phyloP scores from a whole-genome alignment of 2,888 invertebrate genomes.

The Tipula helvola region DNA sequence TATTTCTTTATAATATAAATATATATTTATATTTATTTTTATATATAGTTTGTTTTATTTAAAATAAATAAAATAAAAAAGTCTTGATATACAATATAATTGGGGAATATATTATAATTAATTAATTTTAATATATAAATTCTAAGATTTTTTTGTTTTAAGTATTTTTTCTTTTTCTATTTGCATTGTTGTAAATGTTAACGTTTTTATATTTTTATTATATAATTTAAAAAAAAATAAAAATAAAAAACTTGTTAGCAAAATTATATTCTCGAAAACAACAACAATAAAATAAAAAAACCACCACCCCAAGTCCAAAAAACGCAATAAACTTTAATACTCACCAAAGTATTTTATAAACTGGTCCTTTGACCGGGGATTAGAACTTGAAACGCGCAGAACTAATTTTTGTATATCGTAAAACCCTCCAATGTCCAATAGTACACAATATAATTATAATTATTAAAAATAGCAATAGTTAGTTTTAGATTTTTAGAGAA shows the following conservation, averaged over 20 bases:
- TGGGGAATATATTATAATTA: neutral
- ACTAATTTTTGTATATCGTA: neutral
- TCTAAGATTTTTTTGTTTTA: neutral
- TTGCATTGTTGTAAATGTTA: constrained; percentile 4
- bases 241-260: neutral
- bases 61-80: neutral
- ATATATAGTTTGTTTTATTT: neutral
- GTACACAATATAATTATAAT: neutral
- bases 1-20: neutral
- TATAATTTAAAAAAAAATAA: neutral
- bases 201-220: neutral
- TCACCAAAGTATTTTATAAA: neutral
- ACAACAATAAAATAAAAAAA: neutral
- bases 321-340: neutral
- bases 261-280: neutral
- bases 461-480: neutral
- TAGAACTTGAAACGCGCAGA: neutral
- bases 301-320: neutral
- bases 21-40: neutral
- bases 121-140: neutral
- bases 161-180: neutral
- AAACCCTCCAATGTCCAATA: neutral
- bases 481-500: neutral
- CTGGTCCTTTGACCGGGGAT: neutral
- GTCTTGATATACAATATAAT: neutral